These are phyloP conservation scores for Thereuonema tuberculata DNA, from an alignment of 1,140 invertebrate genomes.

Conservation along the genomic window DNA sequence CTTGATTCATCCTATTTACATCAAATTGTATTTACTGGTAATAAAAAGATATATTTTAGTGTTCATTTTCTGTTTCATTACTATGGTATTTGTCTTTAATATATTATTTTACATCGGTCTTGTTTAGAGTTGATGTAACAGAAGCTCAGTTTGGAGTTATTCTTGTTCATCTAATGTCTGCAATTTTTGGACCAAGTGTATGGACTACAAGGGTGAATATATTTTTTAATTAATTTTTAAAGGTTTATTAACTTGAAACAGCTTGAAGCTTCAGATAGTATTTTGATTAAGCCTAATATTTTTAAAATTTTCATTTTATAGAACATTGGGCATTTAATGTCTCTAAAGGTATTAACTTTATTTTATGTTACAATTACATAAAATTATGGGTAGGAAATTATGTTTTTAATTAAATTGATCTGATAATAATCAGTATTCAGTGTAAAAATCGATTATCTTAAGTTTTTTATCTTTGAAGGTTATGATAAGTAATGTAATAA, in stretches of 20 bases:
- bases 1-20: too few relatives aligned
- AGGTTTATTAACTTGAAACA: too few relatives aligned
- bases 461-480: not conserved
- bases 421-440: not conserved
- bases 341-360: not conserved
- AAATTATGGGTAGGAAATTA: too few relatives aligned
- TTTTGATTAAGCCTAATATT: not conserved
- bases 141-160: slow-evolving; percentile 95
- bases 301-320: not conserved
- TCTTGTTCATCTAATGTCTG: slow-evolving; percentile 68
- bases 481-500: not conserved
- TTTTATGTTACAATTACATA: not conserved
- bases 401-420: not conserved
- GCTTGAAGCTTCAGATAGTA: too few relatives aligned
- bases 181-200: slow-evolving; percentile 65
- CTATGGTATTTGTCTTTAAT: too few relatives aligned
- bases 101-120: too few relatives aligned
- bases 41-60: too few relatives aligned
- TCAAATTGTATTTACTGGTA: too few relatives aligned
- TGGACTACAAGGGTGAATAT: slow-evolving; percentile 68
- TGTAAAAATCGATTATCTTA: not conserved
- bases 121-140: slow-evolving; percentile 69
- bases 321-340: too few relatives aligned
- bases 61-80: not conserved
- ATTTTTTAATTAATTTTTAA: slow-evolving; percentile 7